Base-by-base conservation (phyloP, 1,140 invertebrate genomes). In the Trichonephila inaurata region DNA sequence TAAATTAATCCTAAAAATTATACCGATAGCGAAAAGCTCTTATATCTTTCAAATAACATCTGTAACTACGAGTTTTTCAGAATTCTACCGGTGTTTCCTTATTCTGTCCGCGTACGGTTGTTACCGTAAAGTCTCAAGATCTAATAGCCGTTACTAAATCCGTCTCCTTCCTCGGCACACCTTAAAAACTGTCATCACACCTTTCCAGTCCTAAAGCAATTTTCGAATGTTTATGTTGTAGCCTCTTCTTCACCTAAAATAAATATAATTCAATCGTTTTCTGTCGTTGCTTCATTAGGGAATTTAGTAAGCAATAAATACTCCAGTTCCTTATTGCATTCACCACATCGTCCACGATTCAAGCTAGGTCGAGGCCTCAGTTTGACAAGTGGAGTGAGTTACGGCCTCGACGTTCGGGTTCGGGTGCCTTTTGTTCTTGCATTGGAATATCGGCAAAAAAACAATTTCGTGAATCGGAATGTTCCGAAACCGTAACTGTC, bases 401-500 rank as follows among this genome's bases (percentile, higher is more conserved):
- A 33, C 28, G 6, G 28, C 72, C 72, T 77, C 33, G 51, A 19
- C 33, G 33, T 77, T 33, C 33, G 16, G 18, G 16, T 64, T 64
- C 33, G 1, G 3, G 5, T 21, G 18, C 72, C 28, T 69, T 69
- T 69, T 69, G 66, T 69, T 69, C n/a, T 28, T 24, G 12, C 24
- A 69, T n/a, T 12, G 66, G n/a, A 69, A 69, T 24, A 69, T 69
- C 66, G 24, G 66, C 3, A 12, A 40, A 18, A 33, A 40, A 77
- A 40, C 28, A 33, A 77, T 77, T 33, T 33, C 33, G 16, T 40
- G 72, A 77, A 77, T 77, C 72, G 72, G 16, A 77, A 77, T 77
- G 28, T 77, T 14, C 72, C 33, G 28, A 33, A 77, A 77, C 28
- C 72, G 72, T 77, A 77, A 77, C 33, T 77, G 72, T 77, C 72